A percentile compares a stretch with the other conserved stretches of the same genome.
These are phyloP conservation scores for Crocodylus rhombifer DNA, from an alignment of 2,797 vertebrate genomes.

Conservation along the genomic window DNA sequence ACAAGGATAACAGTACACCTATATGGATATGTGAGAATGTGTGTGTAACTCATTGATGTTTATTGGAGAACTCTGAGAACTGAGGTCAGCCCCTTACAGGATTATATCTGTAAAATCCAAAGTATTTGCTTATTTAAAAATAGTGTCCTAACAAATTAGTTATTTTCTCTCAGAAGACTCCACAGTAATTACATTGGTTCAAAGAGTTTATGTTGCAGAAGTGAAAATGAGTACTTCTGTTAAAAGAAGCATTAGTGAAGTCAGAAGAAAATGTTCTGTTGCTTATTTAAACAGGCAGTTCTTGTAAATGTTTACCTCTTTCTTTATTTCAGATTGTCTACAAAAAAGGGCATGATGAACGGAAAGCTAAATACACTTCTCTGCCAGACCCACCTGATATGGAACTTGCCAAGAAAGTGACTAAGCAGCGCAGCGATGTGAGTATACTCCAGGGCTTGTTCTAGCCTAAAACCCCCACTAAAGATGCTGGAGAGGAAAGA, in stretches of 20 bases:
- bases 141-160: neutral
- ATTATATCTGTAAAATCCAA: neutral
- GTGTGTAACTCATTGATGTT: neutral
- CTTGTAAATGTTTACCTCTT: neutral
- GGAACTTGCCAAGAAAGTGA: slow-evolving; percentile 91
- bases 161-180: neutral
- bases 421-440: slow-evolving; percentile 92
- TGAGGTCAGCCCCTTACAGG: neutral
- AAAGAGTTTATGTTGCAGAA: neutral
- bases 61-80: neutral
- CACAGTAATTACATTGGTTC: neutral
- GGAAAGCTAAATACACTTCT: slow-evolving; percentile 90
- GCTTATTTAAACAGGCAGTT: neutral
- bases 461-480: neutral
- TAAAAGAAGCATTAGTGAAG: neutral
- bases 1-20: neutral
- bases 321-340: slow-evolving; percentile 86
- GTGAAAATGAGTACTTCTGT: neutral
- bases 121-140: neutral
- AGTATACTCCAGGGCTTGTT: slow-evolving; percentile 65
- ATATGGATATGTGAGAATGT: neutral
- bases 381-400: slow-evolving; percentile 92
- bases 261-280: neutral
- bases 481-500: neutral
- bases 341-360: slow-evolving; percentile 92